Base-by-base conservation (phyloP, 30 jellyfish, hydroid and myxozoan species). In the Aurelia aurita complex sp. Pacific region DNA sequence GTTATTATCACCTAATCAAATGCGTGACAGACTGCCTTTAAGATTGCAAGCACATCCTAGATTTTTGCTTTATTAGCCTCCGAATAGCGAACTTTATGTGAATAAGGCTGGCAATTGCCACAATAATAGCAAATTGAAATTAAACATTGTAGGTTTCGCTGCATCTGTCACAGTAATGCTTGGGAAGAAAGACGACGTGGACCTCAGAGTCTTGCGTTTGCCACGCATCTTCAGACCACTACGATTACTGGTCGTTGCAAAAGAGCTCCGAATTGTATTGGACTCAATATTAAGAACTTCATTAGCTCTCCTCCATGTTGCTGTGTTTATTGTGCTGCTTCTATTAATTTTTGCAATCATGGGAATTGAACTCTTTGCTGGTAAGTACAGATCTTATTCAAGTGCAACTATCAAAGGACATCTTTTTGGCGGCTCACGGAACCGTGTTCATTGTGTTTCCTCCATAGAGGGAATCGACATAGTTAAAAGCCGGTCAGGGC, bases 191-290 rank as follows among this genome's bases (percentile, higher is more conserved):
- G 74, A 64, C 0, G 88, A 36, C 83, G 19, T 81, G 10, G 77
- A 87, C 55, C 19, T 92, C 33, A 74, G 68, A 18, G 23, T 69
- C 4, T 65, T 92, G 57, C 94, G 98, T 10, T 73, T 92, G 61
- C 77, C 90, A 18, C 91, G 98, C 2, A 87, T 92, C 23, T 73
- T 92, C 43, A 85, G 98, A 34, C 98, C 98, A 16, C 77, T 92
- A 4, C 82, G 98, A 63, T 72, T 92, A 67, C 88, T 92, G n/a
- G 91, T 67, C 10, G 85, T 70, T 51, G 79, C 93, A 46, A 77
- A 81, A 10, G 88, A 87, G 71, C 87, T 92, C 35, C 84, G 92
- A 62, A 88, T 92, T 6, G 97, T 92, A 6, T 18, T 92, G 91
- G 97, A 79, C 59, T 81, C 98, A 23, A 87, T 92, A 19, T 36